phyloP scores from a whole-genome alignment of 2,113 vertebrate genomes.

The Delphinapterus leucas region DNA sequence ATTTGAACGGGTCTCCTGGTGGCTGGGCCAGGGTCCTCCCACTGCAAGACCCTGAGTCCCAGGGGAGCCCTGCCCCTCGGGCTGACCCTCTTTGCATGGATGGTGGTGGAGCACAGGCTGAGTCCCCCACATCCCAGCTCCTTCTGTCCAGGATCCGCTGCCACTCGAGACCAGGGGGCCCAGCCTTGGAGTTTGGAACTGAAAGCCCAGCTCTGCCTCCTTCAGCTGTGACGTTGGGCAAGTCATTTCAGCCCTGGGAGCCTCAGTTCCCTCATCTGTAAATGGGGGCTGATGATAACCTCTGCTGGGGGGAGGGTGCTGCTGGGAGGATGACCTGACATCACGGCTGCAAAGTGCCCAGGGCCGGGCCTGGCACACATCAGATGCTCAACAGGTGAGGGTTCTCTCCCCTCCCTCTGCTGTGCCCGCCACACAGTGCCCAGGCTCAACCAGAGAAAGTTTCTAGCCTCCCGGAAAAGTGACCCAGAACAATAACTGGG shows the following conservation, averaged over 20 bases:
- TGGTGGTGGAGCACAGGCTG: background rate
- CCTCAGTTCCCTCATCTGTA: background rate
- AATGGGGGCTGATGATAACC: background rate
- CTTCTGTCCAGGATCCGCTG: fast-evolving
- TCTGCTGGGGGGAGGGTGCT: background rate
- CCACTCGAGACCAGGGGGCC: background rate
- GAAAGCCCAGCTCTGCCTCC: background rate
- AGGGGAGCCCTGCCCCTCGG: background rate
- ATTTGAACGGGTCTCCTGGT: background rate
- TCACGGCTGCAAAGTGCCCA: background rate
- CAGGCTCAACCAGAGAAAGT: background rate
- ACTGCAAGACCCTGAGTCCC: background rate
- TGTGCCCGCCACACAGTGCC: background rate
- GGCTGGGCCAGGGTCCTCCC: background rate
- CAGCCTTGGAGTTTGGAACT: background rate
- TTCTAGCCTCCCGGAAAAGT: background rate
- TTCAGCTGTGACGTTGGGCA: background rate
- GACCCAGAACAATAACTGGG: background rate
- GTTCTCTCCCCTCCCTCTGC: background rate
- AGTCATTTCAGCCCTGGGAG: background rate
- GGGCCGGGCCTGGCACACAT: background rate
- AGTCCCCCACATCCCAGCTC: background rate
- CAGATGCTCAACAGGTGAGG: no score
- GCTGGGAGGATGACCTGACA: background rate
- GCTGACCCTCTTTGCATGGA: background rate